Percentiles rank a stretch among this genome's conserved stretches.
Evolutionary conservation across 2,113 vertebrate genomes (phyloP).

Genomic region (Setophaga kirtlandii): DNA sequence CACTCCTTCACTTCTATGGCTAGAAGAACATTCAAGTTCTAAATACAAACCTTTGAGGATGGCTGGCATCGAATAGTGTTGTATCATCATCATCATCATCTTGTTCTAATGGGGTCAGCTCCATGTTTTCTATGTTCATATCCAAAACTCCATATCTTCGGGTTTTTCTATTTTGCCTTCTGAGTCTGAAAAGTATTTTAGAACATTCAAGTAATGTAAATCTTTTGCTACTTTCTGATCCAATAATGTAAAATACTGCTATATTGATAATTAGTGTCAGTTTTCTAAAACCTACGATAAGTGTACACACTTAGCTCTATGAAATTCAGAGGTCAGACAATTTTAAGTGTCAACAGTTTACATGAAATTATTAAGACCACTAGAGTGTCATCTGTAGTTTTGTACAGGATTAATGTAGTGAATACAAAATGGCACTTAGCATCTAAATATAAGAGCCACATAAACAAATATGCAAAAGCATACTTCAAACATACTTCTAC

Average conservation of each 20-base stretch:
- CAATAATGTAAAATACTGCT: background rate
- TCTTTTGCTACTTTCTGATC: background rate
- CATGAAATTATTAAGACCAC: rapidly evolving
- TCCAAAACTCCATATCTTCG: conserved; percentile 81
- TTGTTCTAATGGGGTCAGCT: conserved; percentile 81
- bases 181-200: conserved; percentile 70
- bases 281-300: background rate
- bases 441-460: background rate
- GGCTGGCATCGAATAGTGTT: conserved; percentile 79
- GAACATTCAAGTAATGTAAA: background rate
- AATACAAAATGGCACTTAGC: background rate
- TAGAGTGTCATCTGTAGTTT: background rate
- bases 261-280: background rate
- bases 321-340: background rate
- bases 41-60: conserved; percentile 75
- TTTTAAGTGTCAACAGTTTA: background rate
- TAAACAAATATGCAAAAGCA: background rate
- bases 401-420: background rate
- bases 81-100: conserved; percentile 81
- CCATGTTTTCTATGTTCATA: conserved; percentile 81
- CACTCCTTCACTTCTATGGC: background rate
- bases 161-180: conserved; percentile 78
- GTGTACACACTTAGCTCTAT: background rate
- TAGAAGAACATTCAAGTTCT: background rate
- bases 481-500: background rate